Evolutionary conservation across 2,113 vertebrate species (phyloP).

Genomic region (Eulacestoma nigropectus): DNA sequence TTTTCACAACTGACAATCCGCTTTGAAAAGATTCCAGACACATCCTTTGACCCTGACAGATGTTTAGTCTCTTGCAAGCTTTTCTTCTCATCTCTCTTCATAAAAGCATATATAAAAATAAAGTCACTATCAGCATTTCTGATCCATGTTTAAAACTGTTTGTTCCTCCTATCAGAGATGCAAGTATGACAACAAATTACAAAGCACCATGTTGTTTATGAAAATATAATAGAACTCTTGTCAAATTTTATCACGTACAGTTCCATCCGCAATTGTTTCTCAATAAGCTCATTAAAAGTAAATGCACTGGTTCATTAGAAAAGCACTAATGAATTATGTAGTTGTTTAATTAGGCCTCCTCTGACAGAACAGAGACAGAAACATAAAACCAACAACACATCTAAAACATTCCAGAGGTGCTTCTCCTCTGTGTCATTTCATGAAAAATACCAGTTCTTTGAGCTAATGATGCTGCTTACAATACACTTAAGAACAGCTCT

Average conservation of each 20-base stretch:
- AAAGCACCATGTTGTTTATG: neutral
- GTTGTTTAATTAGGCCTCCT: conserved; percentile 43
- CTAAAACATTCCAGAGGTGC: conserved; percentile 34
- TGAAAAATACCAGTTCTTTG: neutral
- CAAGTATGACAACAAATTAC: neutral
- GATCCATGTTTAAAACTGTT: conserved; percentile 30
- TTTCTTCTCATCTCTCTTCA: conserved; percentile 9
- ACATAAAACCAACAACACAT: conserved; percentile 14
- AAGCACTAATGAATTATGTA: conserved; percentile 23
- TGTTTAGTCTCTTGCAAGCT: conserved; percentile 15
- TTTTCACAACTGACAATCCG: conserved; percentile 1
- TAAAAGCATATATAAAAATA: neutral
- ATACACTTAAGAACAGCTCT: conserved; percentile 3
- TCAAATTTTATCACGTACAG: conserved; percentile 5
- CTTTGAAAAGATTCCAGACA: conserved; percentile 31
- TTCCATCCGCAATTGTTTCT: neutral
- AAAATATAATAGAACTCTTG: neutral
- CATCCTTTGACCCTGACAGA: conserved; percentile 25
- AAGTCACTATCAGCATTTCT: conserved; percentile 20
- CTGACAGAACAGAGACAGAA: conserved; percentile 35
- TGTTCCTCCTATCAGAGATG: neutral
- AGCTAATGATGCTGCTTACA: conserved; percentile 27
- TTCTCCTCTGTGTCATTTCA: neutral
- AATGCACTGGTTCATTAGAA: neutral
- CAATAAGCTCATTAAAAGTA: conserved; percentile 38